A percentile compares a stretch with the other conserved stretches of the same genome.
phyloP scores from a whole-genome alignment of 2,888 invertebrate genomes.

The Furcula furcula region DNA sequence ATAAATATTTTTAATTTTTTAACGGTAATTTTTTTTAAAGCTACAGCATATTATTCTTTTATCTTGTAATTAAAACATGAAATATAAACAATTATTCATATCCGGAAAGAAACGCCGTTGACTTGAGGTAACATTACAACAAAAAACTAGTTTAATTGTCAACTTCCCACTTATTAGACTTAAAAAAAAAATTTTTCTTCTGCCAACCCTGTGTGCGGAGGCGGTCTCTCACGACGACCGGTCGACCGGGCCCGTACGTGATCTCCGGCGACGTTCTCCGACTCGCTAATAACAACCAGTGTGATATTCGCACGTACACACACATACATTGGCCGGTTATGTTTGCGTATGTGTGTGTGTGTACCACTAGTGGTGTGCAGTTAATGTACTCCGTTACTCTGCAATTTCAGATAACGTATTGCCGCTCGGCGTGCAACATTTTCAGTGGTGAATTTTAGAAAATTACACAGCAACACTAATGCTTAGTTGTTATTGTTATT shows the following conservation, averaged over 20 bases:
- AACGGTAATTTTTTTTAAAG: too few relatives aligned
- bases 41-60: too few relatives aligned
- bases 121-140: too few relatives aligned
- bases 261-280: constrained; percentile 61
- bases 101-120: too few relatives aligned
- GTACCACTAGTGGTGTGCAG: constrained; percentile 15
- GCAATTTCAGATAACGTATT: constrained; percentile 17
- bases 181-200: too few relatives aligned
- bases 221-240: constrained; percentile 51
- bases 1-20: too few relatives aligned
- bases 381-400: constrained; percentile 30
- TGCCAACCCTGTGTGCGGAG: constrained; percentile 15
- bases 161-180: too few relatives aligned
- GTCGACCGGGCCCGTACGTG: constrained; percentile 56
- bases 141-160: too few relatives aligned
- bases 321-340: constrained; percentile 14
- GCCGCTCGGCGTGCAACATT: constrained; percentile 16
- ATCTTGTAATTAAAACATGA: too few relatives aligned
- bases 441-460: neutral
- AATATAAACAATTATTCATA: too few relatives aligned
- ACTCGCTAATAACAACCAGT: constrained; percentile 52
- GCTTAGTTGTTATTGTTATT: too few relatives aligned
- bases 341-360: constrained; percentile 15
- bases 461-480: neutral
- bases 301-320: constrained; percentile 16